Conservation (phyloP, 64 coral and sea anemone species). For the Montipora foliosa region DNA sequence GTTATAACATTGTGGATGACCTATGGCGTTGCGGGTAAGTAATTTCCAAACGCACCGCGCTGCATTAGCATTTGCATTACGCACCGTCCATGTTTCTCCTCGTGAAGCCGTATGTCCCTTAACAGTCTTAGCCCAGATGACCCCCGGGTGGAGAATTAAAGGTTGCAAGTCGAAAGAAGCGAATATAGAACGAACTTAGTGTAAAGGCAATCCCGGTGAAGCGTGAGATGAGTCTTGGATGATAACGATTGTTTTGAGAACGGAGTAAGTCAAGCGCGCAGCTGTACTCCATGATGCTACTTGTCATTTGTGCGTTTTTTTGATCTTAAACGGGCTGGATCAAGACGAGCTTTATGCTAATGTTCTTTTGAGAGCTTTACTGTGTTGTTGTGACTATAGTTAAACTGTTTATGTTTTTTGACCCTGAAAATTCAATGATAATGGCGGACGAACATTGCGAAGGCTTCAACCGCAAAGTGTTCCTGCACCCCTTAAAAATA, state of each 20-base stretch:
- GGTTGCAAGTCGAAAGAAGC: conserved; percentile 5
- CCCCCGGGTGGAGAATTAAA: conserved; percentile 34
- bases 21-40: conserved; percentile 41
- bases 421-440: conserved; percentile 32
- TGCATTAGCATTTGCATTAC: conserved; percentile 19
- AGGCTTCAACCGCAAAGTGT: conserved; percentile 14
- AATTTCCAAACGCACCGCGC: conserved; percentile 22
- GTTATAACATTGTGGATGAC: conserved; percentile 42
- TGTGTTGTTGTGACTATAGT: conserved; percentile 50
- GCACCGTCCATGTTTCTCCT: conserved; percentile 4
- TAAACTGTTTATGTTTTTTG: conserved; percentile 45
- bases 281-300: conserved; percentile 26
- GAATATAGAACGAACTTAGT: background rate
- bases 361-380: conserved; percentile 46
- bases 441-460: conserved; percentile 45
- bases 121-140: background rate
- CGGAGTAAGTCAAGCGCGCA: conserved; percentile 45
- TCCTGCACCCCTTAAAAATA: background rate
- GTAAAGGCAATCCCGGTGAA: conserved; percentile 28
- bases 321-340: conserved; percentile 21
- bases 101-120: background rate
- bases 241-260: conserved; percentile 49
- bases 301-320: conserved; percentile 44
- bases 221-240: conserved; percentile 17
- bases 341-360: conserved; percentile 46